Conservation (phyloP, 2,113 vertebrate species). For the Stercorarius parasiticus region DNA sequence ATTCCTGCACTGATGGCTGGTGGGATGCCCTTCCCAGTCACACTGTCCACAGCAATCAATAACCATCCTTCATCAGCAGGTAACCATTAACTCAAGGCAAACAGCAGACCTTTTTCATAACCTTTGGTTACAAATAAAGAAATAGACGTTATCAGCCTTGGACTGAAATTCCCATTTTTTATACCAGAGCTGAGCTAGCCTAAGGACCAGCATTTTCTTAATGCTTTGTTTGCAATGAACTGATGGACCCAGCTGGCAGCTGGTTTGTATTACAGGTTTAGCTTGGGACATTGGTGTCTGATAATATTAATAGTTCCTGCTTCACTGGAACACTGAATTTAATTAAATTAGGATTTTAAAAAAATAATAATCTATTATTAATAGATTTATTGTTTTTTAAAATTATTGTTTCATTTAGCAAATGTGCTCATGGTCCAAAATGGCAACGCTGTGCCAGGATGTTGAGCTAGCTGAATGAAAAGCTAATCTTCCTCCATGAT, state of each 20-base stretch:
- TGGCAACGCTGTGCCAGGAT: background rate
- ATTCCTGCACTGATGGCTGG: background rate
- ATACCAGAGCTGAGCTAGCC: background rate
- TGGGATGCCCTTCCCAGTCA: background rate
- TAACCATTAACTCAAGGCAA: constrained; percentile 13
- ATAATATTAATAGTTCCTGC: background rate
- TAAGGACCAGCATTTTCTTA: background rate
- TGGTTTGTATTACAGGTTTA: background rate
- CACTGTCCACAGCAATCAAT: background rate
- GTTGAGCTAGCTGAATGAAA: background rate
- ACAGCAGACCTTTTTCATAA: background rate
- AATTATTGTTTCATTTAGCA: background rate
- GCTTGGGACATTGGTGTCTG: background rate
- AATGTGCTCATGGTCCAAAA: background rate
- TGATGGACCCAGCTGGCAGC: background rate
- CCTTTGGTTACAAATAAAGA: background rate
- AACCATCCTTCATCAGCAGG: background rate
- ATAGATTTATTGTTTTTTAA: background rate
- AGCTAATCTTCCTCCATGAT: background rate
- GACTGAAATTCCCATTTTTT: background rate
- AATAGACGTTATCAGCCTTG: background rate
- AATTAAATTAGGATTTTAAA: background rate
- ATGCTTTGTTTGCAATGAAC: background rate
- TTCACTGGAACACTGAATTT: background rate
- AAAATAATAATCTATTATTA: background rate